Percentiles rank a stretch among this genome's conserved stretches.
Evolutionary conservation across 2,797 vertebrate species (phyloP).

Genomic region (Brachyrhaphis roseni): DNA sequence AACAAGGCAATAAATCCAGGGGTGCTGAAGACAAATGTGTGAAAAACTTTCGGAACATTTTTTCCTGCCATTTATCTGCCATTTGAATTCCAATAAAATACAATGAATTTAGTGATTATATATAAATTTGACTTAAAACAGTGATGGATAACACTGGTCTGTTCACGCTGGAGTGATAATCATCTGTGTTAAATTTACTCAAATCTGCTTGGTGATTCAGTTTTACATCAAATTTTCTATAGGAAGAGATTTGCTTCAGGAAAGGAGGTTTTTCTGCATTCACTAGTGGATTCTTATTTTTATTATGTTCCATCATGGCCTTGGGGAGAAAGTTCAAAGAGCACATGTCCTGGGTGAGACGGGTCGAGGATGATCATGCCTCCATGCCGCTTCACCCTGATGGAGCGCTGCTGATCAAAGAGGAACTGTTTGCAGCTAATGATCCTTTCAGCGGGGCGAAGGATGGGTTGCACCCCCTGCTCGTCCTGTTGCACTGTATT

Average conservation of each 20-base stretch:
- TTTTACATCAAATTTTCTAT: not conserved
- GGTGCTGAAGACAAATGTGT: not conserved
- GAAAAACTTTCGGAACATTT: not conserved
- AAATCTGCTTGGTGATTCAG: not conserved
- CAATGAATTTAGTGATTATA: not conserved
- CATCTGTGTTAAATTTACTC: not conserved
- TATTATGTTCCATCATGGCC: not conserved
- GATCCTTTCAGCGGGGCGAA: constrained; percentile 14
- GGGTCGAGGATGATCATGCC: constrained; percentile 1
- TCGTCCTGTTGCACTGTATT: not conserved
- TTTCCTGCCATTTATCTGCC: not conserved
- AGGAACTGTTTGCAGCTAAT: constrained; percentile 14
- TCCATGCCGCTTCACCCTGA: not conserved
- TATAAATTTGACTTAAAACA: not conserved
- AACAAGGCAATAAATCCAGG: not conserved
- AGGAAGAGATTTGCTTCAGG: not conserved
- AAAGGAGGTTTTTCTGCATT: not conserved
- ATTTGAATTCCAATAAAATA: not conserved
- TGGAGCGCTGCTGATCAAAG: constrained; percentile 17
- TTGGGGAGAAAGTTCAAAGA: constrained; percentile 20
- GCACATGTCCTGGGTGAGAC: not conserved
- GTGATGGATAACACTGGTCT: not conserved
- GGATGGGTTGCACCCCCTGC: not conserved
- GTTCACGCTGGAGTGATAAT: not conserved
- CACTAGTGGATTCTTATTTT: not conserved